phyloP scores from a whole-genome alignment of 2,113 vertebrate genomes.

The Microcebus tavaratra region DNA sequence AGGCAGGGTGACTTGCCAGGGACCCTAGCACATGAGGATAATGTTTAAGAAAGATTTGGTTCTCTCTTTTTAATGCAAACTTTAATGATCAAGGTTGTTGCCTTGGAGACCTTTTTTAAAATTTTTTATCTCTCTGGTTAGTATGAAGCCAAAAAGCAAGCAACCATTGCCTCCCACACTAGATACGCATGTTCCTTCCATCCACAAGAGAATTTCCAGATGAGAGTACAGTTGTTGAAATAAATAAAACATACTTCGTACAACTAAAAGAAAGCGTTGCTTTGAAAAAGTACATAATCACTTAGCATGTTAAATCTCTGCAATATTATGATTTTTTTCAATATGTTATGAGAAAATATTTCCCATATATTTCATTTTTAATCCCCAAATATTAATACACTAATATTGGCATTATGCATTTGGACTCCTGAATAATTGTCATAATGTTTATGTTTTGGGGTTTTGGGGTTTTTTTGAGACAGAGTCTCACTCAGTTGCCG shows the following conservation, averaged over 20 bases:
- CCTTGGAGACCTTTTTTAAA: neutral
- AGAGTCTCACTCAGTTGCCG: no score
- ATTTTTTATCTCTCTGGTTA: neutral
- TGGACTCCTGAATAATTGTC: neutral
- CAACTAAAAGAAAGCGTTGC: neutral
- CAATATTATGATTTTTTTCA: neutral
- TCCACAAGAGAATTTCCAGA: neutral
- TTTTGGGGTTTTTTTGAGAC: no score
- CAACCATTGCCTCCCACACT: neutral
- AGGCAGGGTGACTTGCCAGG: neutral
- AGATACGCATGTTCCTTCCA: neutral
- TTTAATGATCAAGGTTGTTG: neutral
- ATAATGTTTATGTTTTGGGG: neutral
- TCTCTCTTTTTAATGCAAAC: conserved; percentile 11
- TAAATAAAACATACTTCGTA: neutral
- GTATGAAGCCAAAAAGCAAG: neutral
- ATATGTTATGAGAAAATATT: neutral
- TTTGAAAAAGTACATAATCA: neutral
- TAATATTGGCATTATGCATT: neutral
- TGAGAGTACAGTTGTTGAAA: neutral
- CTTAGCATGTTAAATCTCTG: neutral
- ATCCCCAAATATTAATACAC: neutral
- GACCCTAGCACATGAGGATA: neutral
- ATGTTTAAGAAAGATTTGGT: neutral
- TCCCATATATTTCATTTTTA: neutral